Evolutionary conservation across 2,888 invertebrate genomes (phyloP), one percentile per base, ranked within the genome.

Genomic region (Melieria omissa): DNA sequence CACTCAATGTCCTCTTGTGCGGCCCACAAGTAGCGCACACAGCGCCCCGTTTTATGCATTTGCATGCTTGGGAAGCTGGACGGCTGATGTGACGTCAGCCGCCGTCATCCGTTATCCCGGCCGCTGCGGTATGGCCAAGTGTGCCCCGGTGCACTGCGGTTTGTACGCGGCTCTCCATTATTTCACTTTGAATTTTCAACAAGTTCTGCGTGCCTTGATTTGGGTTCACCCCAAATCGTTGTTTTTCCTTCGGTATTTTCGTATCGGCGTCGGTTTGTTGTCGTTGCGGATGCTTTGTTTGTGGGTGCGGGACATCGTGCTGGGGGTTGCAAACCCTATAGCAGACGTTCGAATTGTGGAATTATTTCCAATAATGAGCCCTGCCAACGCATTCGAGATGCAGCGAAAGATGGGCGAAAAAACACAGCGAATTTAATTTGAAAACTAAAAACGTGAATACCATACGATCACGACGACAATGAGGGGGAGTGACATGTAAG

Each of bases 1-100:
- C 83, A 84, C 84, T 84, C 82, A 81, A 83, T 82, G 84, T 82
- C 80, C 84, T 83, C 84, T 84, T 83, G 80, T 84, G 82, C 80
- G 83, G 83, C 81, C 77, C 78, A 78, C 65, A 60, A 45, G 12
- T 62, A 54, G 54, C 54, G 42, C 68, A 54, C 45, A 49, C 49
- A 49, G 8, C 8, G 12, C 3, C 12, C 8, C 61, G 54, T 68
- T 29, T 60, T 52, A 62, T 61, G 61, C 61, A 68, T 68, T 61
- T 68, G 63, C 62, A 69, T 69, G n/a, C 44, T 42, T 61, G 47
- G 61, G 80, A 81, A 80, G 77, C 77, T 75, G 74, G 77, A 77
- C 80, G 81, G 79, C 80, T 81, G 29, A 46, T 49, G n/a, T 66
- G 60, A 63, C 62, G 66, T 58, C 73, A 73, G 73, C 71, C 54